phyloP scores from a whole-genome alignment of 2,797 vertebrate genomes.

The Nyctalus aviator region DNA sequence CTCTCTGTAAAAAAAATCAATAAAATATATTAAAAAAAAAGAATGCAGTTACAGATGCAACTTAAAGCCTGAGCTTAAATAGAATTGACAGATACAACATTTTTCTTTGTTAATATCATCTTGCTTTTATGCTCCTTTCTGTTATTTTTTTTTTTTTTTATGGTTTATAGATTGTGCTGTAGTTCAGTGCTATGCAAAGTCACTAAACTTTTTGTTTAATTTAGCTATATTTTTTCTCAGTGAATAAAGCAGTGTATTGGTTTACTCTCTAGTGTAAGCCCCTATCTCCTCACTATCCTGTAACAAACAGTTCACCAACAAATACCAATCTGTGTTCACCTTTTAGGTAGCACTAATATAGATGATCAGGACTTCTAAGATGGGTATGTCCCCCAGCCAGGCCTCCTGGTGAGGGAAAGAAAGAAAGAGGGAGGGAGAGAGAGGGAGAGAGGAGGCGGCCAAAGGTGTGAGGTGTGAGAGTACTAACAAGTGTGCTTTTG shows the following conservation, averaged over 20 bases:
- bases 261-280: not conserved
- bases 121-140: constrained; percentile 21
- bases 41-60: not conserved
- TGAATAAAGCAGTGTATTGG: not conserved
- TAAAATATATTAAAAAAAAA: not conserved
- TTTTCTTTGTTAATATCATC: not conserved
- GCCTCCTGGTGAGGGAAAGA: not conserved
- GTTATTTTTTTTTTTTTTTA: not conserved
- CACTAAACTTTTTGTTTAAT: not conserved
- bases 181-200: not conserved
- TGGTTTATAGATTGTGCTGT: not conserved
- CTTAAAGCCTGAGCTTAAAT: not conserved
- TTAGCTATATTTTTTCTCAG: not conserved
- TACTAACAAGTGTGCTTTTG: not conserved
- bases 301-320: not conserved
- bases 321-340: not conserved
- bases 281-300: not conserved
- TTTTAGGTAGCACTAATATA: not conserved
- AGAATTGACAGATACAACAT: not conserved
- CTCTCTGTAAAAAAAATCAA: too few species aligned
- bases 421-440: not conserved
- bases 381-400: not conserved
- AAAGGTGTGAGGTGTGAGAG: not conserved
- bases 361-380: not conserved
- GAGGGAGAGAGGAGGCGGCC: not conserved